Evolutionary conservation across 64 coral and sea anemone species (phyloP).

Genomic region (Dendronephthya gigantea): DNA sequence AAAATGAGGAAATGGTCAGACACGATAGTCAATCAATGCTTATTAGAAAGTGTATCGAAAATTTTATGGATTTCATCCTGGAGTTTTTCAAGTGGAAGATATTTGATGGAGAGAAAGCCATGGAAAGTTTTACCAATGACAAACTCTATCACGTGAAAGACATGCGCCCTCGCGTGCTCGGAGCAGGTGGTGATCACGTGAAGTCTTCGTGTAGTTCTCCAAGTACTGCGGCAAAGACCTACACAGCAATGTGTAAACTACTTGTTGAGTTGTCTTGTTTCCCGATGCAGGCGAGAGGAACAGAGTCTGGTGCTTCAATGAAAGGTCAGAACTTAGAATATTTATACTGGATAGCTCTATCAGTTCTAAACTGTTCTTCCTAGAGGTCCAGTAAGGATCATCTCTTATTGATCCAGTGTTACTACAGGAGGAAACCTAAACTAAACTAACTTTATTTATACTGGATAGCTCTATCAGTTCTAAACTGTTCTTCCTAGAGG

Average conservation of each 20-base stretch:
- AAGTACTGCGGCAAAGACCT: slow-evolving; percentile 45
- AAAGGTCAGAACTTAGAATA: neutral
- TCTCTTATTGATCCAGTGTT: neutral
- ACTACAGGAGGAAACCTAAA: neutral
- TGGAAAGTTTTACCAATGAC: neutral
- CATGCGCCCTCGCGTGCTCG: neutral
- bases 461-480: neutral
- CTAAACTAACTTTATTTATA: neutral
- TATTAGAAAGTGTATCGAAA: neutral
- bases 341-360: neutral
- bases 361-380: neutral
- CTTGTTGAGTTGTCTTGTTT: slow-evolving; percentile 88
- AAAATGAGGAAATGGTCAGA: neutral
- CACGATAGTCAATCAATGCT: neutral
- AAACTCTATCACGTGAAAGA: neutral
- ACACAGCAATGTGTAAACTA: slow-evolving; percentile 69
- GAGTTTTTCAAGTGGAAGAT: slow-evolving; percentile 1
- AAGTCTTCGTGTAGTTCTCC: neutral
- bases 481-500: neutral
- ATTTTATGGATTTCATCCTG: neutral
- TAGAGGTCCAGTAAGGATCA: neutral
- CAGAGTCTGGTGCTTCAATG: neutral
- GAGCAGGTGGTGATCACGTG: neutral
- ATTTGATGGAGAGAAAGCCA: neutral
- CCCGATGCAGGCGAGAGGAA: slow-evolving; percentile 57